phyloP scores from a whole-genome alignment of 2,113 vertebrate genomes.

The Microtus richardsoni region DNA sequence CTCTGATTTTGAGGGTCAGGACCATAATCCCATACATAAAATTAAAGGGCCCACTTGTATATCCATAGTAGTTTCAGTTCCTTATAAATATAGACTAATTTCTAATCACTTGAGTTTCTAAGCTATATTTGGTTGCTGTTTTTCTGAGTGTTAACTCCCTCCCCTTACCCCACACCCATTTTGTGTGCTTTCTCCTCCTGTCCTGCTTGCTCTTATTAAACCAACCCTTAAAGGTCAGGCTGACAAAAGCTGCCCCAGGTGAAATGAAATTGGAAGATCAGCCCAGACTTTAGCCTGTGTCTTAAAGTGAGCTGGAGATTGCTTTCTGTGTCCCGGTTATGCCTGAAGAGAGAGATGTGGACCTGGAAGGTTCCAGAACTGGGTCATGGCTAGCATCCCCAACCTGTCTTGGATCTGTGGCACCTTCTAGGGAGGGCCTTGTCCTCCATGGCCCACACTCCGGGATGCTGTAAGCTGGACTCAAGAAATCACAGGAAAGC shows the following conservation, averaged over 20 bases:
- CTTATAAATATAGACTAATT: neutral
- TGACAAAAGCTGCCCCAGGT: neutral
- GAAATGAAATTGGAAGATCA: neutral
- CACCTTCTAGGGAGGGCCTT: neutral
- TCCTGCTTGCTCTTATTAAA: neutral
- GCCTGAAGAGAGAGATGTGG: neutral
- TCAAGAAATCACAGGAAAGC: neutral
- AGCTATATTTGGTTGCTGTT: neutral
- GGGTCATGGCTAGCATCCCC: neutral
- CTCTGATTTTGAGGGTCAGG: neutral
- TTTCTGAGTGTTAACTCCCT: neutral
- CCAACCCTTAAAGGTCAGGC: neutral
- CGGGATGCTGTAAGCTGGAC: neutral
- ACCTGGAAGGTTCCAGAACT: neutral
- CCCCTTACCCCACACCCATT: neutral
- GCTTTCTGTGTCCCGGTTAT: neutral
- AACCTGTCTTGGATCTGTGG: rapidly evolving
- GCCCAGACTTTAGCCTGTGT: neutral
- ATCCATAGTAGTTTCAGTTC: neutral
- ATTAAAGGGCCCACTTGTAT: neutral
- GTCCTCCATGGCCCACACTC: neutral
- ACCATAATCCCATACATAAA: neutral
- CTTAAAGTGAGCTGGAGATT: neutral
- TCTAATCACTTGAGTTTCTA: neutral
- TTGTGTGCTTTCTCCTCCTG: neutral